Evolutionary conservation across 2,888 invertebrate species (phyloP).

Genomic region (Diachrysia chrysitis): DNA sequence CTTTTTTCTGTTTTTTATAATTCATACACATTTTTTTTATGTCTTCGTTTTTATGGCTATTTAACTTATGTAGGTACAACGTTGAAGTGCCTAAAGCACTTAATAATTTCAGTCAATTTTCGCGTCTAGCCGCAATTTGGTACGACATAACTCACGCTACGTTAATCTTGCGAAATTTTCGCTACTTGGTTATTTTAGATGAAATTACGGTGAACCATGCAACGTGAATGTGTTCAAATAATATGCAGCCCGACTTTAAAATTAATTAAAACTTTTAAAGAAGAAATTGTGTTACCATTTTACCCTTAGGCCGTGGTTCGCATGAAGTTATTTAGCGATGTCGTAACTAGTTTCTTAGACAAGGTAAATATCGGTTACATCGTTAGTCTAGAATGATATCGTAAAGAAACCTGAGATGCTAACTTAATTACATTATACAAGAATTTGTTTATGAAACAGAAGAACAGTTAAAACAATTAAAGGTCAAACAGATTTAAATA

Average conservation of each 20-base stretch:
- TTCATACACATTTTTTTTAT: not conserved
- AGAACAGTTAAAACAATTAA: not conserved
- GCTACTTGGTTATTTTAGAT: constrained; percentile 46
- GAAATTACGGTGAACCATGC: constrained; percentile 39
- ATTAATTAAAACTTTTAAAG: not conserved
- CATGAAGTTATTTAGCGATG: not conserved
- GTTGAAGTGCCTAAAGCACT: not conserved
- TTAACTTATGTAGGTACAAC: too few relatives aligned
- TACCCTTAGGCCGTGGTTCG: not conserved
- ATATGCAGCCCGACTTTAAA: constrained; percentile 22
- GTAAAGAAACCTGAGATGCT: not conserved
- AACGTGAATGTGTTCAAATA: constrained; percentile 11
- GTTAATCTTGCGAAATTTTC: constrained; percentile 44
- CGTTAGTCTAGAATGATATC: constrained; percentile 4
- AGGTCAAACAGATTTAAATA: too few relatives aligned
- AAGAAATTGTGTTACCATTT: not conserved
- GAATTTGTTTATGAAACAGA: not conserved
- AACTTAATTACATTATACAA: constrained; percentile 1
- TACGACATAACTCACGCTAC: constrained; percentile 29
- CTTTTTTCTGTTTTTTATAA: not conserved
- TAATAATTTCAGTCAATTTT: constrained; percentile 17
- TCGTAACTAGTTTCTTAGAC: constrained; percentile 2
- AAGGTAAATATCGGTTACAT: constrained; percentile 1
- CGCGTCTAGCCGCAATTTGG: constrained; percentile 16
- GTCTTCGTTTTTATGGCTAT: too few relatives aligned